Evolutionary conservation across 2,888 invertebrate species (phyloP), one percentile per base, ranked within the genome.

Genomic region (Campoplex nolae): DNA sequence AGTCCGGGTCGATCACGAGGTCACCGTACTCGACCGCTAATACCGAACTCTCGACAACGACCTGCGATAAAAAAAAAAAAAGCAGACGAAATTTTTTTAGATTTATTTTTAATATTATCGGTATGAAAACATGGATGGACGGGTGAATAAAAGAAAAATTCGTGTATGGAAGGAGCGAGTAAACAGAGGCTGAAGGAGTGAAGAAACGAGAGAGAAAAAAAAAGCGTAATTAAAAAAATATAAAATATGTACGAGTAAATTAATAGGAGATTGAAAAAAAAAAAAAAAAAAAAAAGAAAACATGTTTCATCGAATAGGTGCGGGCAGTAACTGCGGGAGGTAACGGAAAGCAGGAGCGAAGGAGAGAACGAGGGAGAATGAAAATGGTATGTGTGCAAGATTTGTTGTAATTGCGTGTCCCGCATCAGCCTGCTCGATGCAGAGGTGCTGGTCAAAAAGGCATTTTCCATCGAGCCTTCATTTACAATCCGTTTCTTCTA

Each of bases 1-100:
- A 97, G 48, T 96, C 97, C 89, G 97, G 96, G 93, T 98, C 98
- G 84, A 99, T 97, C 62, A 96, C 96, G 88, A 98, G 96, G 93
- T 98, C 98, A 86, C 98, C 98, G 94, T 99, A 99, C 95, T 98
- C 98, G 90, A 97, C 96, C n/a, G 98, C 98, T 65, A 97, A 95
- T 28, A 96, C 96, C 51, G 97, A 96, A 89, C 97, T 97, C 94
- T 98, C 98, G 4, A 99, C 97, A 35, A 98, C 98, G 87, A 99
- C 97, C 97, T 97, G 95, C 45, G 32, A 87, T 6, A 51, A 74
- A 58, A 23, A 23, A 58, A 23, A 23, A 23, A 23, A 70, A 13
- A 48, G 38, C 16, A 54, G 13, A 56, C 23, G 4, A 58, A 62
- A 71, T 62, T 35, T n/a, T 2, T 23, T 23, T 23, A 23, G 23